A percentile compares a stretch with the other conserved stretches of the same genome.
These are phyloP conservation scores for Narcine bancroftii DNA, from an alignment of 2,113 vertebrate species.

Conservation along the genomic window DNA sequence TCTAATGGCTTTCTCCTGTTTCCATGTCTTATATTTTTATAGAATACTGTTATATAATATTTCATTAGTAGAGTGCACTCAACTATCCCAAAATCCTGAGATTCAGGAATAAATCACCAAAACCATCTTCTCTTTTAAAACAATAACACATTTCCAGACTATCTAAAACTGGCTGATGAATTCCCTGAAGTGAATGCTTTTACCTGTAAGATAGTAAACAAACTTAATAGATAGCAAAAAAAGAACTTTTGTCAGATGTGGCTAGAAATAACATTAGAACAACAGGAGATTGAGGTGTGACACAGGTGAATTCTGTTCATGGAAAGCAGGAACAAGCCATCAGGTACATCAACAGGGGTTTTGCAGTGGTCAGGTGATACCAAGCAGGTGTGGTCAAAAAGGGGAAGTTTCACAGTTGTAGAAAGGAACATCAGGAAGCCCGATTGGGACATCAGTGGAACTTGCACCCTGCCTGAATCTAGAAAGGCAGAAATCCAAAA, in stretches of 20 bases:
- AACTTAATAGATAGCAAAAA: not conserved
- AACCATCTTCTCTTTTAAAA: not conserved
- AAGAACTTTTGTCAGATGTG: not conserved
- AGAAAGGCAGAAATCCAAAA: too few relatives aligned
- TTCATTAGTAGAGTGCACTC: not conserved
- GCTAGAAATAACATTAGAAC: not conserved
- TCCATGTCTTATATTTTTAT: too few relatives aligned
- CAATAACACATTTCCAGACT: not conserved
- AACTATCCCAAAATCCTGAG: not conserved
- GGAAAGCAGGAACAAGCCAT: not conserved
- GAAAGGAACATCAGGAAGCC: conserved; percentile 89
- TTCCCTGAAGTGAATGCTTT: not conserved
- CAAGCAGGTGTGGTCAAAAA: conserved; percentile 84
- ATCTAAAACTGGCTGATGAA: not conserved
- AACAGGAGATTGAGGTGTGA: not conserved
- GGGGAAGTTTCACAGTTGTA: conserved; percentile 81
- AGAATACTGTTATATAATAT: not conserved
- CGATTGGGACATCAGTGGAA: conserved; percentile 79
- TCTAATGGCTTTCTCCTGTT: too few relatives aligned
- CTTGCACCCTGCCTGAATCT: conserved; percentile 63
- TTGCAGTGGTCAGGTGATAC: not conserved
- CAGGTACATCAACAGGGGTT: not conserved
- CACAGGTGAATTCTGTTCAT: not conserved
- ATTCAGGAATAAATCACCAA: not conserved
- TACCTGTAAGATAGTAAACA: not conserved